Evolutionary conservation across 2,113 vertebrate species (phyloP), one percentile per base, ranked within the genome.

Genomic region (Gambusia holbrooki): DNA sequence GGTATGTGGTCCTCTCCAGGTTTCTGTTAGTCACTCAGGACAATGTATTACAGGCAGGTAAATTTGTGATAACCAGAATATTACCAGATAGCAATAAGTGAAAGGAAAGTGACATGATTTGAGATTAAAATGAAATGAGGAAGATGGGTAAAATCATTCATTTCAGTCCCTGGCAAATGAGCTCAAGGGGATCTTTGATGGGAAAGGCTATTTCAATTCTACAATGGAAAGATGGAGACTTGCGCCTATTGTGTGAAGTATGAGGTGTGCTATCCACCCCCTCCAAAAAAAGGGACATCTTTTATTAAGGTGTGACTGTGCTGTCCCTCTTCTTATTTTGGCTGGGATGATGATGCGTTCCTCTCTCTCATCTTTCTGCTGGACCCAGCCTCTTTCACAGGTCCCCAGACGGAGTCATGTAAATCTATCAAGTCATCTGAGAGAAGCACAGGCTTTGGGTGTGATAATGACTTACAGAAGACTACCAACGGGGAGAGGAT

Each of bases 341-440:
- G 81, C 87, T 77, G 81, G 87, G 89, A 86, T 88, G 87, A 86
- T 87, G 82, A 58, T 73, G 79, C 28, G 15, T 80, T 63, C 81
- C 35, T 76, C 81, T 72, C 69, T 83, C 69, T 79, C 74, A 73
- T 87, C 77, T 83, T 77, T 69, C 60, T 60, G 30, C 80, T 85
- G 84, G 85, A 88, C 82, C 73, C 74, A 76, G 86, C 84, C 86
- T 89, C 67, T 83, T 84, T 90, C 87, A 83, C 88, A 76, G 82
- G 64, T 90, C 92, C 88, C 90, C 81, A 83, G 91, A 90, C 80
- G 28, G 81, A 92, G 64, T 89, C 87, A 92, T 93, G 89, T 92
- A 92, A 93, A 93, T 93, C 91, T 85, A 88, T 87, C 88, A 84
- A 89, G 88, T 89, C 88, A 91, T 90, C 86, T 76, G 90, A 92